Percentiles rank a stretch among this genome's conserved stretches.
phyloP scores from a whole-genome alignment of 2,113 vertebrate species.

The Seriola rivoliana region DNA sequence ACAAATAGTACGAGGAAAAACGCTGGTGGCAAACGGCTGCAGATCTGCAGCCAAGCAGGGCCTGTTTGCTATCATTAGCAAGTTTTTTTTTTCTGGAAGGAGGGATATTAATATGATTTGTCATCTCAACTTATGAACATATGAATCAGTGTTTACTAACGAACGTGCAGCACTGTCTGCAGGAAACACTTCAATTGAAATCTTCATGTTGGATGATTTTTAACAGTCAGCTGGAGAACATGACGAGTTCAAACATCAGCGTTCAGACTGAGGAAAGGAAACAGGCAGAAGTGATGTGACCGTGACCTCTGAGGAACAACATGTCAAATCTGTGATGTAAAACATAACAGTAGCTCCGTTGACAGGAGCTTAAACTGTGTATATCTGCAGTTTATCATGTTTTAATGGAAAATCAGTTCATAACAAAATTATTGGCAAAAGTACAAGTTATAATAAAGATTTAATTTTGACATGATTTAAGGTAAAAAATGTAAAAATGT shows the following conservation, averaged over 20 bases:
- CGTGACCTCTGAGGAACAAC: too few species aligned
- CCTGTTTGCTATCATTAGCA: conserved; percentile 73
- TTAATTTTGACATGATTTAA: too few species aligned
- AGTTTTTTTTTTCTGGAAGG: conserved; percentile 57
- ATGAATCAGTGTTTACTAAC: conserved; percentile 74
- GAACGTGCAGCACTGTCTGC: conserved; percentile 20
- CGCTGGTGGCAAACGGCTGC: conserved; percentile 61
- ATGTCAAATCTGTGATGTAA: too few species aligned
- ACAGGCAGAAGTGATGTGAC: not conserved
- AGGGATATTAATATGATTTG: conserved; percentile 69
- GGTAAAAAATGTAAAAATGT: too few species aligned
- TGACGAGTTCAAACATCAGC: not conserved
- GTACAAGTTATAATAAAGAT: too few species aligned
- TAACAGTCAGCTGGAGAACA: not conserved
- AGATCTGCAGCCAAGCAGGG: conserved; percentile 63
- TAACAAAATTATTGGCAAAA: too few species aligned
- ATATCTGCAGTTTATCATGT: not conserved
- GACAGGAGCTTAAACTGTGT: too few species aligned
- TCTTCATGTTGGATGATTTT: conserved; percentile 4
- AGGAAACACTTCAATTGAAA: not conserved
- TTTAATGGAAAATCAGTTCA: not conserved
- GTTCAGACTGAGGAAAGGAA: not conserved
- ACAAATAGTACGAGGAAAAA: conserved; percentile 67
- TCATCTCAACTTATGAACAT: conserved; percentile 73
- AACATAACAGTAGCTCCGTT: too few species aligned